phyloP scores from a whole-genome alignment of 2,888 invertebrate genomes.

The Imbricaverruca yamaguchii region DNA sequence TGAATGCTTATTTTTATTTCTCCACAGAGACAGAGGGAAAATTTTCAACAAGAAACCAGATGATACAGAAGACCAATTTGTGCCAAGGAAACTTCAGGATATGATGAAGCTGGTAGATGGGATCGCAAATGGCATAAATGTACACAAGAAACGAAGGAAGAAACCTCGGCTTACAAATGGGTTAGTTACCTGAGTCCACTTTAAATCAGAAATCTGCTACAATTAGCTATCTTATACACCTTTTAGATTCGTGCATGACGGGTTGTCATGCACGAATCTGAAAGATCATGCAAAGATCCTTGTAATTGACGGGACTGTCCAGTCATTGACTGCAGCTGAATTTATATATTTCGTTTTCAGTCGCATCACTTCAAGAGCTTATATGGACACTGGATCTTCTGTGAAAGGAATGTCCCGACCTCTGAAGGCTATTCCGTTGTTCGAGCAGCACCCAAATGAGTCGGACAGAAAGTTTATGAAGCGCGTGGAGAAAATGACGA shows the following conservation, averaged over 20 bases:
- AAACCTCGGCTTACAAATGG: background rate
- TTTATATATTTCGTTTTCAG: background rate
- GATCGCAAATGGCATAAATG: background rate
- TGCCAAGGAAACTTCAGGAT: background rate
- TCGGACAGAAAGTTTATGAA: constrained; percentile 52
- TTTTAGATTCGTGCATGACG: too few relatives aligned
- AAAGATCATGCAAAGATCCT: too few relatives aligned
- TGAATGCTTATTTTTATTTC: too few relatives aligned
- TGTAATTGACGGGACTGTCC: too few relatives aligned
- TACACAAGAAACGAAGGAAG: too few relatives aligned
- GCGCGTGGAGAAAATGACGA: background rate
- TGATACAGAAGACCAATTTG: background rate
- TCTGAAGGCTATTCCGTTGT: constrained; percentile 48
- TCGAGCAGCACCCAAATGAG: constrained; percentile 57
- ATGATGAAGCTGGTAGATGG: background rate
- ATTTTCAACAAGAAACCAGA: background rate
- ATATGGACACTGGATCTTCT: background rate
- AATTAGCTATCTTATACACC: too few relatives aligned
- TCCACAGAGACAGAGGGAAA: background rate
- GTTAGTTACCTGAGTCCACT: background rate
- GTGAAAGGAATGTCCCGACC: constrained; percentile 39
- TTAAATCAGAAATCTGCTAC: too few relatives aligned
- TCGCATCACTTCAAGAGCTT: background rate
- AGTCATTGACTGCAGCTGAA: too few relatives aligned
- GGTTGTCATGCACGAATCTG: too few relatives aligned